Conservation (phyloP, 1,140 invertebrate species). For the Gonioctena quinquepunctata region DNA sequence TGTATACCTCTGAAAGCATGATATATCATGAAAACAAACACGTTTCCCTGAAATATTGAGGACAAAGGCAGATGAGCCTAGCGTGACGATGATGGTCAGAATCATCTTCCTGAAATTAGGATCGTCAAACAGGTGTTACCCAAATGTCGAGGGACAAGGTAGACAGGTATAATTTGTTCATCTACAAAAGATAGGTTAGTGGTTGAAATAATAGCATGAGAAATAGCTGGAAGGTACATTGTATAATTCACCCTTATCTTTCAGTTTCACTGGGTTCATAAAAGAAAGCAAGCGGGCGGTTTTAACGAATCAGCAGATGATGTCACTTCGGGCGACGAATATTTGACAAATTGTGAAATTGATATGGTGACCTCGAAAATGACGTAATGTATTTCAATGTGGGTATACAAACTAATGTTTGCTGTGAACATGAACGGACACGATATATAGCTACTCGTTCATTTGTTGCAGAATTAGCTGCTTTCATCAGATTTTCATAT, state of each 20-base stretch:
- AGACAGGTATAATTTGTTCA: neutral
- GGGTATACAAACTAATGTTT: no score
- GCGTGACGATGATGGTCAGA: neutral
- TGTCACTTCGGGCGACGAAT: no score
- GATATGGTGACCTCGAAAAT: neutral
- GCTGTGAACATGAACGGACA: no score
- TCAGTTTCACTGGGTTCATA: neutral
- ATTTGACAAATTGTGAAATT: neutral
- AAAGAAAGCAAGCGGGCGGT: no score
- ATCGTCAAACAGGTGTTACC: neutral
- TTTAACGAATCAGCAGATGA: no score
- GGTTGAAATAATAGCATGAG: neutral
- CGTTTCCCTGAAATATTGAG: neutral
- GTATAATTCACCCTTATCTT: neutral
- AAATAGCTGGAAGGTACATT: neutral
- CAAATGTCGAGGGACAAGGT: neutral
- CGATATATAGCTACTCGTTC: no score
- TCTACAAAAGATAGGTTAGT: neutral
- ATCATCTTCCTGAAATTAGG: neutral
- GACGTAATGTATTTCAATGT: neutral
- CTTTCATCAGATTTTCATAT: no score
- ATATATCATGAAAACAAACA: no score
- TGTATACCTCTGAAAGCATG: no score
- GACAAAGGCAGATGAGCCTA: neutral
- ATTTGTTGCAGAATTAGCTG: no score